Base-by-base conservation (phyloP, 92 coral and sea anemone genomes). In the Heteractis magnifica region DNA sequence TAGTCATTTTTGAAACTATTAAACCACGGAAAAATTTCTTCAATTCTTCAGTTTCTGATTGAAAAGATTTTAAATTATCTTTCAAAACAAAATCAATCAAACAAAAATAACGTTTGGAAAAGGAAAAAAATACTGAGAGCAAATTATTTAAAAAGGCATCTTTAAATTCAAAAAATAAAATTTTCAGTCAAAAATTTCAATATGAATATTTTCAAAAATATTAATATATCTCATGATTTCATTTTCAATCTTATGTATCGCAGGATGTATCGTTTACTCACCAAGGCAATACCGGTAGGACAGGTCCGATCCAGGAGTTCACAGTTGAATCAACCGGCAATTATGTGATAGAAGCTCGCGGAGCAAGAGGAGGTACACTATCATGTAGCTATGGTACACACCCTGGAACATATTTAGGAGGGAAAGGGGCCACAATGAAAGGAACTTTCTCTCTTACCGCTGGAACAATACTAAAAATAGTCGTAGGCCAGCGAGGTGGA, bases 401-500 rank as follows among this genome's bases (percentile, higher is more conserved):
- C 3, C 94, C 91, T 5, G 94, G 92, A 51, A 91, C 87, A 3
- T 89, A 88, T 86, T 71, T 77, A 34, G 94, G 94, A 18, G 94
- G 94, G 44, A 81, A 71, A 34, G 94, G 94, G 5, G 94, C 89
- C 15, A 50, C 72, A 7, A 83, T 83, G 77, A 82, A 56, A 71
- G 92, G 90, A 3, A 80, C 6, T 5, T 89, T 89, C 58, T 51
- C 6, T 3, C 78, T 88, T 53, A 52, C 58, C 18, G 81, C 64
- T 70, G 91, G 89, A 10, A 81, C 89, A 11, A 68, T 65, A 50
- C 87, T 90, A 12, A 81, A 81, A 41, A 84, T 88, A 41, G 93
- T 90, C 65, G 91, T 90, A 15, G 93, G 93, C 8, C 87, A 87
- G 52, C 83, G 86, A 72, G 94, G 94, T 51, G 94, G 94, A 49